Base-by-base conservation (phyloP, 2,888 invertebrate genomes). In the Parapristionchus giblindavisi region DNA sequence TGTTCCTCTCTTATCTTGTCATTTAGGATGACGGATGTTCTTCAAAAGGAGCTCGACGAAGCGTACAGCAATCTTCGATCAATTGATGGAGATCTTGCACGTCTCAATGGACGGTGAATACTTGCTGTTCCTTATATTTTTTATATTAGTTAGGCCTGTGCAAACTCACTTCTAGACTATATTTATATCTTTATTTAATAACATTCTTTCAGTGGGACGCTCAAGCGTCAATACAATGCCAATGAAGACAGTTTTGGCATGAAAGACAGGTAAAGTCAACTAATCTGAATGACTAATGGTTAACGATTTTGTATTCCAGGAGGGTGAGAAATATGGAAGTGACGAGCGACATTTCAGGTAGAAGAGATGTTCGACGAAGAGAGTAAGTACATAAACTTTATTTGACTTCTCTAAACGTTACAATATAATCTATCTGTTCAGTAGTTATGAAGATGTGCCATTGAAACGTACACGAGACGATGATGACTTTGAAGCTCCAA, bases 21-120 rank as follows among this genome's bases (percentile, higher is more conserved):
- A 27, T 40, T 65, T 27, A 56, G 38, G 56, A 76, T 76, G 76
- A 29, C 75, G 21, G 77, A 77, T 3, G 48, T n/a, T 75, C 52
- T 77, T 21, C 51, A 61, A n/a, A 61, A 68, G 34, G 77, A 77
- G 24, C 75, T 77, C 40, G 75, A 77, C 24, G 29, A 52, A 24
- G 70, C 63, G 8, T 75, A 77, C 17, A 52, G 61, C 63, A 75
- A 70, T 24, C 63, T 77, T 24, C 68, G 75, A 6, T 38, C 68
- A 14, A 77, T 77, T 43, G 77, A 77, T 56, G 63, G 70, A 5
- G 56, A 70, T 14, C 38, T 77, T 21, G n/a, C n/a, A n/a, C 29
- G 60, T 34, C 40, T 72, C 3, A 70, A 70, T 24, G 70, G 70
- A 24, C 52, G 70, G 17, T 51, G 5, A 14, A 54, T 54, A 5